Conservation (phyloP, 2,113 vertebrate genomes). For the Procavia capensis region DNA sequence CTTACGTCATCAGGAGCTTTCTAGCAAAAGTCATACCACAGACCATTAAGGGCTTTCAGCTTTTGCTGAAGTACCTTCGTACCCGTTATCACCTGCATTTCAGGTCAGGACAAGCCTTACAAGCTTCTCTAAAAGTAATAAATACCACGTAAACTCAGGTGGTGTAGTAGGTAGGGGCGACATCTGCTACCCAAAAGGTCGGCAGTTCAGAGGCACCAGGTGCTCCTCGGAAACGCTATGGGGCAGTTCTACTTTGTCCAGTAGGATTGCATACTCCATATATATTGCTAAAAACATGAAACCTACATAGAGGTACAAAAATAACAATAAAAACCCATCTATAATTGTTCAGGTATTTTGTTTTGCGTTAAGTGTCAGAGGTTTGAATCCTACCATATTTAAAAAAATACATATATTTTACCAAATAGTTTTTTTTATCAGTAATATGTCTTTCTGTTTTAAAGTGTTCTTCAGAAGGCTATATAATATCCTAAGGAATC, state of each 20-base stretch:
- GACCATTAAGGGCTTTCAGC: not conserved
- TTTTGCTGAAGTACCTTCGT: not conserved
- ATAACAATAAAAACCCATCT: not conserved
- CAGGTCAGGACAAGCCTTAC: not conserved
- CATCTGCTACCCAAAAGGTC: no score
- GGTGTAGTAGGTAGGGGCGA: no score
- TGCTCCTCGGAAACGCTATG: no score
- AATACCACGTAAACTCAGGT: no score
- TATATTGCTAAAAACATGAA: constrained; percentile 31
- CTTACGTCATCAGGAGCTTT: constrained; percentile 5
- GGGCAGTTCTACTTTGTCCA: no score
- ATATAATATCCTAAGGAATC: not conserved
- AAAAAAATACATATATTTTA: not conserved
- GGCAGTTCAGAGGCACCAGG: no score
- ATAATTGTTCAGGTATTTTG: constrained; percentile 1
- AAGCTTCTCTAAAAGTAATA: not conserved
- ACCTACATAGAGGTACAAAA: not conserved
- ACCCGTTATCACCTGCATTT: not conserved
- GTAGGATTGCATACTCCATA: not conserved
- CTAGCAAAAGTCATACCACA: constrained; percentile 22
- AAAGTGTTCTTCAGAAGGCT: not conserved
- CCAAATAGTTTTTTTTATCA: not conserved
- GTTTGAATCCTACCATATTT: not conserved
- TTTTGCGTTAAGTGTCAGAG: not conserved
- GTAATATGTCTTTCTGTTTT: not conserved